Conservation (phyloP, 2,113 vertebrate genomes). For the Engystomops pustulosus region DNA sequence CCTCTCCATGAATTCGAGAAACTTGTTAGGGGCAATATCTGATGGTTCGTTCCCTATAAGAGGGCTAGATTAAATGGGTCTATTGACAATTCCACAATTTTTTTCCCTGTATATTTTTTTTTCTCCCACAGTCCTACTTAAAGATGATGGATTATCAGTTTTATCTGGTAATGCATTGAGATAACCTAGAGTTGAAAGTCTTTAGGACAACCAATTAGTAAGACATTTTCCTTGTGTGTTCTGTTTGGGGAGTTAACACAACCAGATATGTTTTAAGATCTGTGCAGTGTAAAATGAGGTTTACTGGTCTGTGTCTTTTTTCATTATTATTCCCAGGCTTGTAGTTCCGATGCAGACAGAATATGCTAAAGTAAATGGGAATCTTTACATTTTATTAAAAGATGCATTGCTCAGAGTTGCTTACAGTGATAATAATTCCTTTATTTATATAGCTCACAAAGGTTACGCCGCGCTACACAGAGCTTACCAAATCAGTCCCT, state of each 20-base stretch:
- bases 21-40: too few relatives aligned
- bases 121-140: neutral
- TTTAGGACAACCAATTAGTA: neutral
- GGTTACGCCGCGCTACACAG: too few relatives aligned
- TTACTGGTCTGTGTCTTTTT: slow-evolving; percentile 19
- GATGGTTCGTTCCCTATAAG: too few relatives aligned
- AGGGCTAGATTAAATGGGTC: too few relatives aligned
- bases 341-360: slow-evolving; percentile 1
- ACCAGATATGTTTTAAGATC: neutral
- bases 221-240: neutral
- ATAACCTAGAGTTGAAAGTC: neutral
- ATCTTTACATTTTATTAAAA: slow-evolving; percentile 16
- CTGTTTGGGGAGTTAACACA: neutral
- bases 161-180: neutral
- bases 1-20: too few relatives aligned
- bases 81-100: neutral
- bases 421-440: neutral
- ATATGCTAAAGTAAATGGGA: slow-evolving; percentile 5
- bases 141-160: neutral
- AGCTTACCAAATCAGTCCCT: too few relatives aligned
- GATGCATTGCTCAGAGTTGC: neutral
- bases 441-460: too few relatives aligned
- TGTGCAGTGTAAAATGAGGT: neutral
- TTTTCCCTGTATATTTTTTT: neutral
- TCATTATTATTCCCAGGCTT: slow-evolving; percentile 7